Base-by-base conservation (phyloP, 1,140 invertebrate genomes). In the Portunus trituberculatus region DNA sequence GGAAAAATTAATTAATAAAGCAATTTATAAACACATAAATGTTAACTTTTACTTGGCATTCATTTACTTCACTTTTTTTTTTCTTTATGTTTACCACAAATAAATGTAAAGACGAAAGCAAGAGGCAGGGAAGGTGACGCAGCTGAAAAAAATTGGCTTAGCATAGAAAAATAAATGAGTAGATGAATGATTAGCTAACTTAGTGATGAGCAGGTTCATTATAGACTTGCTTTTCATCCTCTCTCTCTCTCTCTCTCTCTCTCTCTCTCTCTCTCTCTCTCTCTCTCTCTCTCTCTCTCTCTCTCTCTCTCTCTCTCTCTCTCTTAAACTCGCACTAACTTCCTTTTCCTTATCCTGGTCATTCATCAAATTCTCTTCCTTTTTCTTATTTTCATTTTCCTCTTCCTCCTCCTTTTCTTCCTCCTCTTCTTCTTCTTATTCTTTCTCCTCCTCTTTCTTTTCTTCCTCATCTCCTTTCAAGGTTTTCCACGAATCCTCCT, bases 251-350 rank as follows among this genome's bases (percentile, higher is more conserved):
- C 32, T 46, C 88, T 90, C 32, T 90, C 88, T 90, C 88, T 90
- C 32, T 90, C 25, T 90, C 88, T 90, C 25, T 90, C 32, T 90
- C 31, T 90, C 83, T 84, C 83, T 84, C 32, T 39, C 83, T 84
- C 83, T 84, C 83, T 84, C 83, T 84, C 83, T 84, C 83, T 84
- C 31, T 84, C 28, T 29, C 84, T 29, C 25, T 46, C 88, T 90
- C 0, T 46, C 88, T 90, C 32, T 90, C 88, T 90, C 32, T 90
- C 32, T 90, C 25, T 90, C 88, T 90, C 25, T 90, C 32, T 90
- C 0, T 90, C n/a, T 16, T 28, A 10, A 25, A 25, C 83, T 84
- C 83, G 10, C n/a, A 12, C 1, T 16, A 10, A 29, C 83, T 25
- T 84, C 83, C 83, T 84, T 32, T 32, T 82, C 76, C 83, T 84